Percentiles rank a stretch among this genome's conserved stretches.
These are phyloP conservation scores for Nephrotoma appendiculata DNA, from an alignment of 2,888 invertebrate species.

Conservation along the genomic window DNA sequence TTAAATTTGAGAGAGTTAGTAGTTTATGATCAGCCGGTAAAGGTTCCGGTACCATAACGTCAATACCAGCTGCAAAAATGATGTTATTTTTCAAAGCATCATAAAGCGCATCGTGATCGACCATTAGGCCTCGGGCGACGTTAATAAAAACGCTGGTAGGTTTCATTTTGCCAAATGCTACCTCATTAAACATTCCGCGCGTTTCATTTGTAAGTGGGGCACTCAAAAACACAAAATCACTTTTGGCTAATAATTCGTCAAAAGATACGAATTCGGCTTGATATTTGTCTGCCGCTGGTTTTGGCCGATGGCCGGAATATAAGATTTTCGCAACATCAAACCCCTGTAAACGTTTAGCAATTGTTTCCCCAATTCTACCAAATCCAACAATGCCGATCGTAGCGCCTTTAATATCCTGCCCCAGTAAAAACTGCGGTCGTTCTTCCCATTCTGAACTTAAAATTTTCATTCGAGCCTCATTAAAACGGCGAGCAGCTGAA, in stretches of 20 bases:
- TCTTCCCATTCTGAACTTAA: conserved; percentile 39
- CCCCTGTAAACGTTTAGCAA: conserved; percentile 48
- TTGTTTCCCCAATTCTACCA: conserved; percentile 55
- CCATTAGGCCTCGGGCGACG: conserved; percentile 48
- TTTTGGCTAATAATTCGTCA: conserved; percentile 40
- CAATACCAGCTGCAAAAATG: conserved; percentile 80
- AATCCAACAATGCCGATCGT: conserved; percentile 65
- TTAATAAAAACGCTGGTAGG: conserved; percentile 50
- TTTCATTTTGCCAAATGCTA: conserved; percentile 52
- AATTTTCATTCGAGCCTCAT: conserved; percentile 49
- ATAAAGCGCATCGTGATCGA: conserved; percentile 69
- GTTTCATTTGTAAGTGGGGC: conserved; percentile 48
- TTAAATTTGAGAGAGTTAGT: conserved; percentile 61
- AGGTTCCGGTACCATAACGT: conserved; percentile 86
- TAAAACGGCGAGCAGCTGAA: conserved; percentile 51
- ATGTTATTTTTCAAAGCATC: conserved; percentile 56
- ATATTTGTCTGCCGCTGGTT: conserved; percentile 40
- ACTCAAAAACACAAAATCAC: conserved; percentile 51
- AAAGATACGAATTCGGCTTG: conserved; percentile 43
- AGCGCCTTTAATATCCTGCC: conserved; percentile 53
- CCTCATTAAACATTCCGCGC: conserved; percentile 41
- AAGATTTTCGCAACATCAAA: conserved; percentile 52
- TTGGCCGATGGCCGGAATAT: conserved; percentile 50
- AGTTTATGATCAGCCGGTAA: conserved; percentile 65
- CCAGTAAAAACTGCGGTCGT: conserved; percentile 55